A percentile compares a stretch with the other conserved stretches of the same genome.
These are phyloP conservation scores for Octonoba sinensis DNA, from an alignment of 2,888 invertebrate genomes.

Conservation along the genomic window DNA sequence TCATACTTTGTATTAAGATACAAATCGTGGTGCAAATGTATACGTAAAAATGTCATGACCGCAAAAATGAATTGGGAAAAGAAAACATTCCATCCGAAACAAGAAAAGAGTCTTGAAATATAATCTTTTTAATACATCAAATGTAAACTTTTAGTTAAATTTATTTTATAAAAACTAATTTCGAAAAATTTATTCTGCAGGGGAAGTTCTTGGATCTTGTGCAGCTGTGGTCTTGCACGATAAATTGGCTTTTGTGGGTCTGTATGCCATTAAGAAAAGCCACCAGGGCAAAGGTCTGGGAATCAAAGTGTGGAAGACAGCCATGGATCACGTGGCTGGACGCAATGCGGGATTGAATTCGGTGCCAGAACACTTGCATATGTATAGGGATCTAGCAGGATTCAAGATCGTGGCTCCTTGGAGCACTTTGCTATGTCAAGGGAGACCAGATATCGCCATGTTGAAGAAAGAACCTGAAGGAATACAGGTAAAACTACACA, in stretches of 20 bases:
- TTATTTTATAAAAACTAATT: too few relatives aligned
- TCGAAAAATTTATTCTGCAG: slow-evolving; percentile 12
- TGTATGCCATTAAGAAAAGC: slow-evolving; percentile 65
- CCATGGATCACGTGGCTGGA: slow-evolving; percentile 65
- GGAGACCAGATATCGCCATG: slow-evolving; percentile 11
- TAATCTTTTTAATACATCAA: too few relatives aligned
- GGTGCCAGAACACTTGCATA: slow-evolving; percentile 65
- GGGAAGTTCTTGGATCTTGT: slow-evolving; percentile 64
- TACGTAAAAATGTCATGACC: too few relatives aligned
- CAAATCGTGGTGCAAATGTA: too few relatives aligned
- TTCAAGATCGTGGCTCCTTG: slow-evolving; percentile 54
- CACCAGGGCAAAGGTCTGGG: slow-evolving; percentile 66
- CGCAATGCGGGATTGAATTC: slow-evolving; percentile 66
- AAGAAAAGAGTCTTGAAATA: too few relatives aligned
- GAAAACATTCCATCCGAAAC: too few relatives aligned
- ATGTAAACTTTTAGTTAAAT: too few relatives aligned
- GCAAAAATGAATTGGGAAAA: too few relatives aligned
- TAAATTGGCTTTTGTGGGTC: slow-evolving; percentile 65
- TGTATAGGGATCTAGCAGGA: slow-evolving; percentile 65
- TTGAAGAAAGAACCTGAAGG: slow-evolving; percentile 20
- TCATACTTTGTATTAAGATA: too few relatives aligned
- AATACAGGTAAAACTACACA: slow-evolving; percentile 20
- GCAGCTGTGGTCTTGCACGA: slow-evolving; percentile 64
- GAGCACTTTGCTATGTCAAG: slow-evolving; percentile 44
- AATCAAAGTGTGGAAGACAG: slow-evolving; percentile 61